Percentiles rank a stretch among this genome's conserved stretches.
Evolutionary conservation across 23 tunicate species (phyloP).

Genomic region (Halocynthia aurantium): DNA sequence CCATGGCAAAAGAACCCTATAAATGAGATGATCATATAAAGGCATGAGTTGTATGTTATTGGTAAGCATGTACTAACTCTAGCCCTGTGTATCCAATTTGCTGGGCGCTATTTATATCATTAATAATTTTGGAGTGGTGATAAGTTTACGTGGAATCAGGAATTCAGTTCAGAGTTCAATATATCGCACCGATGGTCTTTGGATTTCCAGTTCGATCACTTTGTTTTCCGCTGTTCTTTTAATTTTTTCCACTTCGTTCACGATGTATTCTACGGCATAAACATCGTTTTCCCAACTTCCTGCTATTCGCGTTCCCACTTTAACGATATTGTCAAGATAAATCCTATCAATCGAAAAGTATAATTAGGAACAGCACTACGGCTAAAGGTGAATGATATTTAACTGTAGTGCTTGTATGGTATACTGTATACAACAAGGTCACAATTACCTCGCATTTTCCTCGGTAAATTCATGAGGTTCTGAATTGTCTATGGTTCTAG

Average conservation of each 20-base stretch:
- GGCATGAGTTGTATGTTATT: no score
- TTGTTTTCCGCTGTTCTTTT: background rate
- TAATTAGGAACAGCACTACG: no score
- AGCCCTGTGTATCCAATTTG: no score
- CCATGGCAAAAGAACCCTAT: conserved; percentile 61
- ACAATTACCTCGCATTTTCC: conserved; percentile 17
- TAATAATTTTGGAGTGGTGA: no score
- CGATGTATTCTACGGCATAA: conserved; percentile 52
- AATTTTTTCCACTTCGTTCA: conserved; percentile 32
- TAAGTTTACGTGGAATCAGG: no score
- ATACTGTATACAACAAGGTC: no score
- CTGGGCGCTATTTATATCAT: no score
- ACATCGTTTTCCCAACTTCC: conserved; percentile 76
- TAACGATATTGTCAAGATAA: conserved; percentile 44
- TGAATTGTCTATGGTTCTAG: background rate
- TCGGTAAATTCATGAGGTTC: conserved; percentile 17
- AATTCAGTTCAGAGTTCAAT: no score
- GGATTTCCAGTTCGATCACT: conserved; percentile 42
- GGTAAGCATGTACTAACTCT: no score
- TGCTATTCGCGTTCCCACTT: conserved; percentile 64
- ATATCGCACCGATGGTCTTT: conserved; percentile 35
- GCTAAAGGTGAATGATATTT: no score
- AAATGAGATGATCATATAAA: background rate
- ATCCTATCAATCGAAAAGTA: conserved; percentile 3
- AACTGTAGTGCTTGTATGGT: no score